Conservation (phyloP, 2,888 invertebrate species). For the Alitta virens region DNA sequence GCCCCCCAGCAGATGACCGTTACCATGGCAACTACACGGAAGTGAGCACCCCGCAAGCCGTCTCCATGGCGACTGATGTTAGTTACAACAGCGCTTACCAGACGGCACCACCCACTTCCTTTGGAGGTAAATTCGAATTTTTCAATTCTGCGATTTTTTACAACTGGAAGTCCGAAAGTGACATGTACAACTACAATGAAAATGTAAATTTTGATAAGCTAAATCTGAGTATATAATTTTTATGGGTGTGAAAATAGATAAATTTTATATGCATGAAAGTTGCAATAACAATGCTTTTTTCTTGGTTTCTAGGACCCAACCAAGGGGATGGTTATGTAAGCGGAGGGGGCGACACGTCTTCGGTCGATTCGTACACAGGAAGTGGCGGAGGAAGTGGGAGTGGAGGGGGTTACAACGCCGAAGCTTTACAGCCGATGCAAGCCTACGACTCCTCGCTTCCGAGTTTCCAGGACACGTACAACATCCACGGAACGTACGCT, state of each 20-base stretch:
- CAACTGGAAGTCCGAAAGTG: too few relatives aligned
- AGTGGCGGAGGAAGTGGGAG: not conserved
- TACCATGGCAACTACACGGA: slow-evolving; percentile 8
- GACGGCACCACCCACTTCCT: slow-evolving; percentile 1
- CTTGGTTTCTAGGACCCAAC: not conserved
- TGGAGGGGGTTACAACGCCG: not conserved
- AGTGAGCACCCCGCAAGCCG: slow-evolving; percentile 8
- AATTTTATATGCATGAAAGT: too few relatives aligned
- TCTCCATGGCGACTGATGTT: slow-evolving; percentile 13
- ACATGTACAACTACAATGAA: too few relatives aligned
- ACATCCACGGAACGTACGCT: slow-evolving; percentile 11
- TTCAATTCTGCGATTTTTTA: too few relatives aligned
- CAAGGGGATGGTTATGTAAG: not conserved
- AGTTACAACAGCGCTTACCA: slow-evolving; percentile 2
- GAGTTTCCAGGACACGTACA: slow-evolving; percentile 17
- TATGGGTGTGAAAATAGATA: too few relatives aligned
- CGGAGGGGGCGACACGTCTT: slow-evolving; percentile 3
- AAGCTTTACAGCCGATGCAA: not conserved
- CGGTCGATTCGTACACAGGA: not conserved
- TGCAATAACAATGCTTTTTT: too few relatives aligned
- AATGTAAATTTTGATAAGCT: too few relatives aligned
- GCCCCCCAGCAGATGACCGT: slow-evolving; percentile 5
- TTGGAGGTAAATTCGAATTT: too few relatives aligned
- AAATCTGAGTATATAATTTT: too few relatives aligned
- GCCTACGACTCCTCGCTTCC: slow-evolving; percentile 5